Conservation (phyloP, 2,888 invertebrate genomes). For the Lasioglossum zephyrum region DNA sequence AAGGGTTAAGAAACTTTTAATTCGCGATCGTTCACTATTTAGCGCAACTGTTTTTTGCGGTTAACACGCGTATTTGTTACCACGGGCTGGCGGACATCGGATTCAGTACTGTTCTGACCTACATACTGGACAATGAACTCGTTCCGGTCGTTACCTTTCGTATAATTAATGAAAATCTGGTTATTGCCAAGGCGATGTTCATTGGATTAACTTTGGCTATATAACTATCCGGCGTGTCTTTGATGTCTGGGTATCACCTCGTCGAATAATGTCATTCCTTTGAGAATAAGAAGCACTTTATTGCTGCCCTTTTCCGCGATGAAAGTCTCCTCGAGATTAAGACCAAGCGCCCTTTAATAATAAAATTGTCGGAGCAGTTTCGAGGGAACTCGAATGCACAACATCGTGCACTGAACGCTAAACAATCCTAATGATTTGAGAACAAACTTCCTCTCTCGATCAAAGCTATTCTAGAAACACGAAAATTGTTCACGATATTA, state of each 20-base stretch:
- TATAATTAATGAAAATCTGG: background rate
- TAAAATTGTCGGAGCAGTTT: background rate
- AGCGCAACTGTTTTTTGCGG: background rate
- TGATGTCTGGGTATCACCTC: background rate
- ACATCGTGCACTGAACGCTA: background rate
- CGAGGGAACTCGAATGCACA: too few relatives aligned
- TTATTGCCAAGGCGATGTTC: background rate
- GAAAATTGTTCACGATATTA: background rate
- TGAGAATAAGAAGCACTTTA: constrained; percentile 2
- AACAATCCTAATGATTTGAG: background rate
- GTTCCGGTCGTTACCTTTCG: constrained; percentile 1
- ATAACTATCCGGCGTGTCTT: background rate
- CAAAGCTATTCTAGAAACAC: background rate
- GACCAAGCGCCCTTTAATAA: background rate
- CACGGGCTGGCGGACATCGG: background rate
- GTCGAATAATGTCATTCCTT: background rate
- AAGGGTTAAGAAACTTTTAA: background rate
- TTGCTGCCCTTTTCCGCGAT: background rate
- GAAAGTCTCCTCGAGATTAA: background rate
- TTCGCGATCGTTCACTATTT: background rate
- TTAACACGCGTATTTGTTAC: background rate
- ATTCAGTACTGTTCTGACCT: background rate
- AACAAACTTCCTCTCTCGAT: background rate
- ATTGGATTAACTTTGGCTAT: background rate
- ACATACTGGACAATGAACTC: constrained; percentile 11